phyloP scores from a whole-genome alignment of 2,113 vertebrate species.

The Naja naja region DNA sequence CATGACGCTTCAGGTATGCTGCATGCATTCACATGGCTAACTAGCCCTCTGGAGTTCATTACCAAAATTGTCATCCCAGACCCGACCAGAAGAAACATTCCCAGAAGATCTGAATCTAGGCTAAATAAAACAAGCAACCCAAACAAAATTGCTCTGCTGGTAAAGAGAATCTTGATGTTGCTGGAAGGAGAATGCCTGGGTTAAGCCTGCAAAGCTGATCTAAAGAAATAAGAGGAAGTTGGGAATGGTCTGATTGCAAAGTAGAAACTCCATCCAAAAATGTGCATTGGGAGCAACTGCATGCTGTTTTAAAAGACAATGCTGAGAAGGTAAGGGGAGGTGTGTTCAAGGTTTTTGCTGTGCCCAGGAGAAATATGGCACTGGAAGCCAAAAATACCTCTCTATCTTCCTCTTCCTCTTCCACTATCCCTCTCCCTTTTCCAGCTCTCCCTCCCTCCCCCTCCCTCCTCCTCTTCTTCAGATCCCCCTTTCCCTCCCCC shows the following conservation, averaged over 20 bases:
- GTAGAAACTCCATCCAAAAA: conserved; percentile 26
- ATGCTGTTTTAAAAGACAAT: conserved; percentile 36
- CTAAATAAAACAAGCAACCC: neutral
- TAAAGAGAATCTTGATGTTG: neutral
- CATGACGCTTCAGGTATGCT: neutral
- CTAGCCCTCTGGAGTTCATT: neutral
- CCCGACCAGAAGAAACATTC: neutral
- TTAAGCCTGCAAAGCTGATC: neutral
- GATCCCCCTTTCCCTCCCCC: conserved; percentile 7
- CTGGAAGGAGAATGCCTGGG: neutral
- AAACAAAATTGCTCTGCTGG: neutral
- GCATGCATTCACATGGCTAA: too few species aligned
- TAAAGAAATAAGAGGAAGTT: neutral
- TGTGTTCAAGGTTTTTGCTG: conserved; percentile 55
- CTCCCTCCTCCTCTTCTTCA: neutral
- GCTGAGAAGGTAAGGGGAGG: conserved; percentile 50
- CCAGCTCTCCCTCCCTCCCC: conserved; percentile 7
- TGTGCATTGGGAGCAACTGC: neutral
- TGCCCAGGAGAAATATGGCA: conserved; percentile 47
- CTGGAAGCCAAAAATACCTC: conserved; percentile 54
- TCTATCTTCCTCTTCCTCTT: neutral
- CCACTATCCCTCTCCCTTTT: too few species aligned
- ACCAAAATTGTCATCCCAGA: neutral
- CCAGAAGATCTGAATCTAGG: neutral
- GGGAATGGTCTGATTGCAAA: conserved; percentile 37